These are phyloP conservation scores for Nibea coibor DNA, from an alignment of 2,113 vertebrate genomes.

Conservation along the genomic window DNA sequence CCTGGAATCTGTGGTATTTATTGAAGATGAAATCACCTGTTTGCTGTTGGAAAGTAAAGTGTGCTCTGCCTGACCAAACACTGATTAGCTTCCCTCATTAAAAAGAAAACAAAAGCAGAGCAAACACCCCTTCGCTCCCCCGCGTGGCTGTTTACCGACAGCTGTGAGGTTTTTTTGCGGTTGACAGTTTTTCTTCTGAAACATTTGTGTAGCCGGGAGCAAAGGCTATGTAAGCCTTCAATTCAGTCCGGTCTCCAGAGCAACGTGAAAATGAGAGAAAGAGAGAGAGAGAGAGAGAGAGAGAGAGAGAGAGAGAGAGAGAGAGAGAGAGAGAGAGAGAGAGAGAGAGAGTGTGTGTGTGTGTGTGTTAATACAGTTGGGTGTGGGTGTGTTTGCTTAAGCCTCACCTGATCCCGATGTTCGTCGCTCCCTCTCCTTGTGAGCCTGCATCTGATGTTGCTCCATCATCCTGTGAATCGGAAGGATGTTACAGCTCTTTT, in stretches of 20 bases:
- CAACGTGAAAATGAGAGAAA: background rate
- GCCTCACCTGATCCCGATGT: constrained; percentile 88
- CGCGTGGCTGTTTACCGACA: constrained; percentile 11
- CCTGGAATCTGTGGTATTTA: constrained; percentile 45
- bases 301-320: too few relatives aligned
- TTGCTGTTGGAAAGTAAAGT: constrained; percentile 45
- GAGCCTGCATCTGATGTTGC: constrained; percentile 90
- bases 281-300: too few relatives aligned
- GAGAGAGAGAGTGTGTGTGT: constrained; percentile 36
- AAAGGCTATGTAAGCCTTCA: constrained; percentile 7
- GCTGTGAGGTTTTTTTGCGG: constrained; percentile 2
- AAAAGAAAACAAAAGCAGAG: constrained; percentile 22
- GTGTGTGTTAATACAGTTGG: constrained; percentile 37
- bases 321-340: too few relatives aligned
- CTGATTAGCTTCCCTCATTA: constrained; percentile 16
- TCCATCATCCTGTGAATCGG: constrained; percentile 91
- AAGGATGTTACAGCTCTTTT: constrained; percentile 43
- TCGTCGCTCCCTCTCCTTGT: constrained; percentile 93
- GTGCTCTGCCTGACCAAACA: constrained; percentile 40
- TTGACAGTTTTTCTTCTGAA: constrained; percentile 18
- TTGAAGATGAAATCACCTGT: constrained; percentile 43
- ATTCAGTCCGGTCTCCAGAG: constrained; percentile 23
- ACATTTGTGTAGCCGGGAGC: constrained; percentile 40
- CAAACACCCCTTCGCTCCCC: constrained; percentile 41
- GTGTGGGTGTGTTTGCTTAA: constrained; percentile 56